A percentile compares a stretch with the other conserved stretches of the same genome.
Conservation (phyloP, 2,797 vertebrate species). For the Crocodylus rhombifer region DNA sequence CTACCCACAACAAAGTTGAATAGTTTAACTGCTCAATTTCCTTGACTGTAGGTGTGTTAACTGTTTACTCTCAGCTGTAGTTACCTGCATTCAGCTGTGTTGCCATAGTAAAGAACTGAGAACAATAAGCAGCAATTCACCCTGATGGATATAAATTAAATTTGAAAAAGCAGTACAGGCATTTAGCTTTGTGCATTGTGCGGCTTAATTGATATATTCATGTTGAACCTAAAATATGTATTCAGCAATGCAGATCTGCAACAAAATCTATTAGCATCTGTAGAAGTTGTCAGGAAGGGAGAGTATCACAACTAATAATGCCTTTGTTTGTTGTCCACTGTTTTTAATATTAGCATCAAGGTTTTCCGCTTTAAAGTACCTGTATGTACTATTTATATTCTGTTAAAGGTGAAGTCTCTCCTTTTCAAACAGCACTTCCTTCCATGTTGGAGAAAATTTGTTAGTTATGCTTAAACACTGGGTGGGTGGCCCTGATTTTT, state of each 20-base stretch:
- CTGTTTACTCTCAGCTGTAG: conserved; percentile 23
- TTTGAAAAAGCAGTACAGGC: conserved; percentile 31
- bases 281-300: not conserved
- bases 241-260: not conserved
- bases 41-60: not conserved
- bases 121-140: conserved; percentile 32
- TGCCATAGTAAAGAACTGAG: conserved; percentile 20
- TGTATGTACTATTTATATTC: not conserved
- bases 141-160: conserved; percentile 50
- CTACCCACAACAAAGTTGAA: not conserved
- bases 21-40: not conserved
- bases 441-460: not conserved
- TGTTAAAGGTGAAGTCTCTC: not conserved
- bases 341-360: not conserved
- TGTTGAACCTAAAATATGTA: conserved; percentile 27
- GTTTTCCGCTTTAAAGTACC: not conserved
- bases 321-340: not conserved
- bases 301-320: not conserved
- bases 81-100: conserved; percentile 22
- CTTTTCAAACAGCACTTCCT: not conserved
- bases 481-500: not conserved
- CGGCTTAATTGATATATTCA: conserved; percentile 12
- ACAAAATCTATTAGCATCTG: not conserved
- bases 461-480: not conserved
- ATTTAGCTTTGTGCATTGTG: conserved; percentile 28